Conservation (phyloP, 2,888 invertebrate species). For the Andrena hattorfiana region DNA sequence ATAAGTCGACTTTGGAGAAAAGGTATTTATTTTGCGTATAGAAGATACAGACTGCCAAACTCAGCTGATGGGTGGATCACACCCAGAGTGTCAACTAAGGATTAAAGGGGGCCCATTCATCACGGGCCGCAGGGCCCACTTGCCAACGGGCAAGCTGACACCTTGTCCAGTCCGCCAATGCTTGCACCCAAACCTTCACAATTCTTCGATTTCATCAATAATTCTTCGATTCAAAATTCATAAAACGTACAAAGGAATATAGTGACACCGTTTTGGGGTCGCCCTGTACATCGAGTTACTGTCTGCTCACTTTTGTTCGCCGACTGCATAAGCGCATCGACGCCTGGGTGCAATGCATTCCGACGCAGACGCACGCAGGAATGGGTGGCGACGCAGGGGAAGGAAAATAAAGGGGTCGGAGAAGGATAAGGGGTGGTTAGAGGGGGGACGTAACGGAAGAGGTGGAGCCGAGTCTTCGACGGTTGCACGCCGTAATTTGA, state of each 20-base stretch:
- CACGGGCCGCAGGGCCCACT: too few species aligned
- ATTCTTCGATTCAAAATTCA: not conserved
- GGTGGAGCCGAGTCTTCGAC: slow-evolving; percentile 51
- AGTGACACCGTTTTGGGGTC: slow-evolving; percentile 8
- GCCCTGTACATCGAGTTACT: not conserved
- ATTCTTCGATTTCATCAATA: not conserved
- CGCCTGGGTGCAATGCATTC: slow-evolving; percentile 49
- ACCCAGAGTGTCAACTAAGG: too few species aligned
- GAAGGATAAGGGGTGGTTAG: slow-evolving; percentile 20
- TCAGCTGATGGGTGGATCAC: too few species aligned
- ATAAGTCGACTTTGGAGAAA: too few species aligned
- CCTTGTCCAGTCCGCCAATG: not conserved
- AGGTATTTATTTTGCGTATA: too few species aligned
- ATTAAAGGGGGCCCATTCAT: too few species aligned
- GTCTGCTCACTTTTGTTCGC: slow-evolving; percentile 26
- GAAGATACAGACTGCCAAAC: too few species aligned
- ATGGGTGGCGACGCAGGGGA: slow-evolving; percentile 15
- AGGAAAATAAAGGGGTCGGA: slow-evolving; percentile 52
- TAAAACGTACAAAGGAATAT: not conserved
- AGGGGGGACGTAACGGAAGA: slow-evolving; percentile 41
- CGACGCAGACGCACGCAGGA: slow-evolving; percentile 47
- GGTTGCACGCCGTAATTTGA: slow-evolving; percentile 77
- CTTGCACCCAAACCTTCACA: not conserved
- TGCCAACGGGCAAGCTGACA: too few species aligned
- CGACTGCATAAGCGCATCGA: slow-evolving; percentile 36